Evolutionary conservation across 2,113 vertebrate species (phyloP).

Genomic region (Sceloporus undulatus): DNA sequence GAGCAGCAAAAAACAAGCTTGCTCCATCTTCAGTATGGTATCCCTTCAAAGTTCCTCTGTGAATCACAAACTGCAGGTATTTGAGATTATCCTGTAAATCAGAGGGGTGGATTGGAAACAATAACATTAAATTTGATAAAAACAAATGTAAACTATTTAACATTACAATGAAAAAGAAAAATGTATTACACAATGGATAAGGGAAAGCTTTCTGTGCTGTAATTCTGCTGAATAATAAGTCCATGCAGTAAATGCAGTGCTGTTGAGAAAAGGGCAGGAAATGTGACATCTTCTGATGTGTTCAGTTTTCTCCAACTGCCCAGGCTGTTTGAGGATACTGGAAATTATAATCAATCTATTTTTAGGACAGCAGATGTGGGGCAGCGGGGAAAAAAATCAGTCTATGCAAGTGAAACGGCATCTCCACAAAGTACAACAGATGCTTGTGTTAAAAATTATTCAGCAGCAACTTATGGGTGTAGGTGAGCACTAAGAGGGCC

Average conservation of each 20-base stretch:
- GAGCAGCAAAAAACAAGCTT: too few relatives aligned
- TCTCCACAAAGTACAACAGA: background rate
- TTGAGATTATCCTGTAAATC: constrained; percentile 3
- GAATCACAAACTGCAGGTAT: background rate
- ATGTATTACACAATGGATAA: too few relatives aligned
- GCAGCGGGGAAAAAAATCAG: background rate
- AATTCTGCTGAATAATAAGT: background rate
- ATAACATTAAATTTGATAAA: constrained; percentile 9
- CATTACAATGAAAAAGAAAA: constrained; percentile 4
- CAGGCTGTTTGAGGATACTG: background rate
- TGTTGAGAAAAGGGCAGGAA: background rate
- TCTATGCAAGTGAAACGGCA: background rate
- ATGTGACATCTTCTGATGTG: too few relatives aligned
- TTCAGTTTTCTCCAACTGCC: background rate
- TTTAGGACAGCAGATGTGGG: background rate
- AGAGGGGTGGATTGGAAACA: background rate
- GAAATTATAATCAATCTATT: background rate
- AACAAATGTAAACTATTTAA: background rate
- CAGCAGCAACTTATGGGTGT: too few relatives aligned
- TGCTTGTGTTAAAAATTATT: too few relatives aligned
- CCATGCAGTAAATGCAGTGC: background rate
- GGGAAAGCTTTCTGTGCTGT: background rate
- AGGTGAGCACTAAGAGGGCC: too few relatives aligned
- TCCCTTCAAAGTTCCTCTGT: background rate
- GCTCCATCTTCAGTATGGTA: too few relatives aligned